phyloP scores from a whole-genome alignment of 2,113 vertebrate genomes.

The Pyrgilauda ruficollis region DNA sequence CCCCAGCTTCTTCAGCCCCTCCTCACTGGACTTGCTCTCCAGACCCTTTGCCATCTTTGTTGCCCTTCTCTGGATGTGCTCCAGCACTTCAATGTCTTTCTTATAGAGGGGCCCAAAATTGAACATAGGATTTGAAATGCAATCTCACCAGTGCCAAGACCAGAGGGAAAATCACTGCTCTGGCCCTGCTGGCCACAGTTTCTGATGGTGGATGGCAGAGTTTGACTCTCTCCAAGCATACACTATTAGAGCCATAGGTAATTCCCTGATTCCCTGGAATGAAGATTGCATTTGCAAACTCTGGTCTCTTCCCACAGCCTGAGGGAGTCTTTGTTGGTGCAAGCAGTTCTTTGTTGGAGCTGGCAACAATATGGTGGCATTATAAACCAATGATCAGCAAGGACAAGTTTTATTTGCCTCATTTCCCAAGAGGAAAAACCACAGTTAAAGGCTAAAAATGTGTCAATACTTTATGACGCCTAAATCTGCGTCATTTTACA shows the following conservation, averaged over 20 bases:
- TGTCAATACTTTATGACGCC: background rate
- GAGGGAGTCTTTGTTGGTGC: background rate
- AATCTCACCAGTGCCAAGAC: no score
- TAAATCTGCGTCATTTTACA: background rate
- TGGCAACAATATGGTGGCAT: background rate
- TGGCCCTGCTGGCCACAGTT: background rate
- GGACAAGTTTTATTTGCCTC: background rate
- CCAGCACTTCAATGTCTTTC: background rate
- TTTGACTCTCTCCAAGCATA: background rate
- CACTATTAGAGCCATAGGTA: background rate
- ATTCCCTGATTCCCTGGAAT: background rate
- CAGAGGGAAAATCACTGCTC: background rate
- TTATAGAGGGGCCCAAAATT: background rate
- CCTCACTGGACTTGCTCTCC: background rate
- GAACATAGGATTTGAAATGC: background rate
- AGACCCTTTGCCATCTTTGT: background rate
- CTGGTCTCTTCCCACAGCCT: background rate
- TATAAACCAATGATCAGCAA: background rate
- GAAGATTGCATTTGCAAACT: background rate
- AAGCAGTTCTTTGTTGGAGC: background rate
- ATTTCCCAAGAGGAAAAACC: background rate
- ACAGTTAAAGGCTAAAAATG: background rate
- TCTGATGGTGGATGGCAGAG: background rate
- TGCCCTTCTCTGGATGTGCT: background rate
- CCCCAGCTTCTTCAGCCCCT: background rate